Base-by-base conservation (phyloP, 1,140 invertebrate species). In the Pogonus chalceus region DNA sequence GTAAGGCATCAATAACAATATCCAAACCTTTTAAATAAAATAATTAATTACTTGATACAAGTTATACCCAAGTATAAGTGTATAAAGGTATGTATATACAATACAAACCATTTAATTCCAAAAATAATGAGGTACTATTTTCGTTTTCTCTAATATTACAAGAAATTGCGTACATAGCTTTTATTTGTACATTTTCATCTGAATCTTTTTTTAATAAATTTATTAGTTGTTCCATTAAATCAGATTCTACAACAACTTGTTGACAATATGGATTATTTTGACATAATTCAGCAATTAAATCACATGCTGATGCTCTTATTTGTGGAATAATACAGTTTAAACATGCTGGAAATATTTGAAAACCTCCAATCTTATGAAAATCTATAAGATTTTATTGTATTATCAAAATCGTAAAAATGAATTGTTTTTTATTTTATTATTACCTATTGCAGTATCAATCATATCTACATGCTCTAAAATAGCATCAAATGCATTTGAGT, bases 221-320 rank as follows among this genome's bases (percentile, higher is more conserved):
- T n/a, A 89, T 58, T 16, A 90, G 65, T 22, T 76, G 70, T 4
- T 79, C 77, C 23, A 90, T 67, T 35, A 85, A 71, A 16, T 79
- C 77, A 24, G 74, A 73, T 60, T 85, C 76, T 1, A 88, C 56
- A 16, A 82, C 75, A 26, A 68, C 76, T 26, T 76, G 64, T 66
- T 91, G 88, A 64, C 84, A 88, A 61, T 78, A 83, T 0, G 82
- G 80, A 71, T 90, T 89, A 70, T 90, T 89, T 69, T 91, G 88
- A 46, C 82, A 82, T 18, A 89, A 60, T 59, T 82, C 80, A 0
- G 81, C 87, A 16, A 91, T 71, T 12, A 90, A 64, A 56, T 82
- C 75, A n/a, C 82, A 81, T 20, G 79, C 78, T 51, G 69, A 70
- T 60, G 76, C 76, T 23, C 85, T 73, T 0, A 90, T 72, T 10